A percentile compares a stretch with the other conserved stretches of the same genome.
Conservation (phyloP, 1,140 invertebrate genomes). For the Drosophila nigromelanica region DNA sequence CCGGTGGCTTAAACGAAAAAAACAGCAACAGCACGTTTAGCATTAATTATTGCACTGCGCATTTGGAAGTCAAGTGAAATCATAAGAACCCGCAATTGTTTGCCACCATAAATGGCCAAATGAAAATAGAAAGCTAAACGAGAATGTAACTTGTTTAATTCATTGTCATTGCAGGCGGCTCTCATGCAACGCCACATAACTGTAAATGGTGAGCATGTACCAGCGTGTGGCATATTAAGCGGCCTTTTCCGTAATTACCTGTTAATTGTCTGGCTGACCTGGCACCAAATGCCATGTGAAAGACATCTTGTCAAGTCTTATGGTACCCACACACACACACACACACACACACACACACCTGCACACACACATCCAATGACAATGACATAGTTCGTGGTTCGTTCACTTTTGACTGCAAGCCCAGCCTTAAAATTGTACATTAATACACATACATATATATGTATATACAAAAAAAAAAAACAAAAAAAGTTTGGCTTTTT, state of each 20-base stretch:
- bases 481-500: conserved; percentile 2
- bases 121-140: conserved; percentile 65
- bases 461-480: conserved; percentile 4
- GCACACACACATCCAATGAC: conserved; percentile 27
- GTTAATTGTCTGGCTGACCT: conserved; percentile 51
- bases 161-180: conserved; percentile 46
- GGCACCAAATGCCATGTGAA: conserved; percentile 41
- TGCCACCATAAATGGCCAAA: not conserved
- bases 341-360: conserved; percentile 19
- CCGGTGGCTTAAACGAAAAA: conserved; percentile 10
- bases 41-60: conserved; percentile 45
- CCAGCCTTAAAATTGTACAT: conserved; percentile 30
- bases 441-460: conserved; percentile 18
- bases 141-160: conserved; percentile 47
- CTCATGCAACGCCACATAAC: conserved; percentile 44
- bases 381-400: conserved; percentile 48
- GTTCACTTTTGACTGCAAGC: conserved; percentile 46
- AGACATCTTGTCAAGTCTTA: not conserved
- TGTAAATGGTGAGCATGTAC: conserved; percentile 25
- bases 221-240: conserved; percentile 34
- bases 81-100: conserved; percentile 42
- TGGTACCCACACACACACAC: conserved; percentile 13
- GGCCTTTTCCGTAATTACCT: conserved; percentile 44
- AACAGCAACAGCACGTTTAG: not conserved
- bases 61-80: conserved; percentile 54